Conservation (phyloP, 2,113 vertebrate genomes). For the Anoura caudifer region DNA sequence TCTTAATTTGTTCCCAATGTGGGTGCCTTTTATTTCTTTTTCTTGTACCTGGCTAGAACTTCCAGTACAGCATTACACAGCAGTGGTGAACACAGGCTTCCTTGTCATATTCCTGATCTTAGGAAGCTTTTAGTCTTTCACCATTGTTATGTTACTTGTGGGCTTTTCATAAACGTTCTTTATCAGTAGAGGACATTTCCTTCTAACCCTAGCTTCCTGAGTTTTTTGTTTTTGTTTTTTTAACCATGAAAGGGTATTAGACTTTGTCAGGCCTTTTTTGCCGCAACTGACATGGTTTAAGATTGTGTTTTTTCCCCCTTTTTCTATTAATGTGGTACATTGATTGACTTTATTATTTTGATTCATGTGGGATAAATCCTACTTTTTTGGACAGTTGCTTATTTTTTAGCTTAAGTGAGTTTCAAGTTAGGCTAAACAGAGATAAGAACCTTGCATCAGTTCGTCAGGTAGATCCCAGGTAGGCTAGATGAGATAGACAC, state of each 20-base stretch:
- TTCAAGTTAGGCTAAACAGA: not conserved
- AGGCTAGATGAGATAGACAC: not conserved
- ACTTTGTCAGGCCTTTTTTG: not conserved
- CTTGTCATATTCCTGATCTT: not conserved
- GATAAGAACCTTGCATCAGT: not conserved
- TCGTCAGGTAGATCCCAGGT: not conserved
- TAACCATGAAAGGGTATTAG: not conserved
- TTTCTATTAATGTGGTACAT: not conserved
- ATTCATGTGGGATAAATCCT: not conserved
- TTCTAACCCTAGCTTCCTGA: not conserved
- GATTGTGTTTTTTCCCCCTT: not conserved
- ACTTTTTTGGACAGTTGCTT: not conserved
- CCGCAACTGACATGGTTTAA: not conserved
- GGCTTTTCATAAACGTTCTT: not conserved
- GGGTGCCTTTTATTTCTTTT: not conserved
- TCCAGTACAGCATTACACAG: not conserved
- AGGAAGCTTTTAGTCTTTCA: not conserved
- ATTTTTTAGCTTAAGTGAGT: not conserved
- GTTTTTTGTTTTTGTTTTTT: not conserved
- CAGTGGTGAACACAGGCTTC: not conserved
- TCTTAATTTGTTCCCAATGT: not conserved
- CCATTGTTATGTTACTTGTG: not conserved
- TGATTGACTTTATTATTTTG: not conserved
- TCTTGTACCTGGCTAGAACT: conserved; percentile 2
- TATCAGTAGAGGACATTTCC: not conserved